Evolutionary conservation across 2,888 invertebrate genomes (phyloP), one percentile per base, ranked within the genome.

Genomic region (Anthoptus insignis): DNA sequence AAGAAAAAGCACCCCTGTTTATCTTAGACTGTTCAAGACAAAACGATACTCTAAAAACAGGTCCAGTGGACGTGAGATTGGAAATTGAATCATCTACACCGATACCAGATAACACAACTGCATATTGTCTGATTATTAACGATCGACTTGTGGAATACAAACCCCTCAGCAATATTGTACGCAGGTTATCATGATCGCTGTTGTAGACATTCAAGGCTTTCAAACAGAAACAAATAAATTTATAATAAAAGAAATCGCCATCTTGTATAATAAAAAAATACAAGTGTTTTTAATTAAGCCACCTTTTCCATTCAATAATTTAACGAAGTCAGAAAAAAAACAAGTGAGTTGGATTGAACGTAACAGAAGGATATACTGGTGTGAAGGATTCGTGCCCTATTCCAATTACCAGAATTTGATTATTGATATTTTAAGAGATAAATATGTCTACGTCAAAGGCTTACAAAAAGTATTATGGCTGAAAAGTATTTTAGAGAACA

Each of bases 381-480:
- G 8, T 6, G 69, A 21, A 71, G 64, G 54, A 49, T 73, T 21
- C 59, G 66, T 32, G 32, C 32, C 32, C 32, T 32, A 32, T 32
- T 32, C 32, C 32, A 32, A 32, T 32, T 9, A 32, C 32, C 32
- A 32, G 32, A 32, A 4, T 32, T 11, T 32, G 32, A 11, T 32
- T 32, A 32, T 32, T 9, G 11, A 32, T 32, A 16, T 16, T 39
- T 16, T 39, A 39, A 39, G 16, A 39, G 39, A 39, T 16, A 39
- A 39, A 39, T 16, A 16, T 39, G 39, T 39, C 16, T 39, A 39
- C 16, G 39, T 39, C 16, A 39, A 39, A 39, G 39, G 39, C 7
- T 16, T 14, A 16, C 16, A 39, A 54, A 54, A 21, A 34, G 32
- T 34, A 16, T 14, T 16, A n/a, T 34, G 11, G 53, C 34, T 34